Conservation (phyloP, 2,797 vertebrate genomes). For the Anniella stebbinsi region DNA sequence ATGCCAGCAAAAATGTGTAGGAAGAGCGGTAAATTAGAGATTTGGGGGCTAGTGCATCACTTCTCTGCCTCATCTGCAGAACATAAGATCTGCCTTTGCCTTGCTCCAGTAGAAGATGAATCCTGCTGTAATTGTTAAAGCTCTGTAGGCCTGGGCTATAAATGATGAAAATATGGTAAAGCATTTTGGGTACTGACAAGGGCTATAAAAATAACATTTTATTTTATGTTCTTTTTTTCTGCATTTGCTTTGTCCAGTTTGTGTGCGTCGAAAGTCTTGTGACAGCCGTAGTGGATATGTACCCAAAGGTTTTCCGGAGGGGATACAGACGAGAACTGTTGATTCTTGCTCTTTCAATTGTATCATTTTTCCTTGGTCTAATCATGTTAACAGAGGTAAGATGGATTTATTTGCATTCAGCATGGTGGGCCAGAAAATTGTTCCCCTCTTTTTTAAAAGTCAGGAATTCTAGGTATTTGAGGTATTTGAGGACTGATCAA, state of each 20-base stretch:
- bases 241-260: conserved; percentile 82
- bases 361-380: conserved; percentile 92
- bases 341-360: conserved; percentile 91
- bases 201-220: background rate
- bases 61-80: background rate
- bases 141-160: background rate
- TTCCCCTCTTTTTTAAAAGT: background rate
- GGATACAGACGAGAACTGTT: conserved; percentile 94
- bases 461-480: accelerated
- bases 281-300: conserved; percentile 97
- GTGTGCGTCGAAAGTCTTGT: conserved; percentile 98
- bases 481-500: background rate
- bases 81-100: background rate
- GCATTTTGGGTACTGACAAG: background rate
- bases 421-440: background rate
- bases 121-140: background rate
- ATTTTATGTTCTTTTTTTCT: background rate
- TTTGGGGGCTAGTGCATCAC: too few species aligned
- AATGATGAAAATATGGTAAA: background rate
- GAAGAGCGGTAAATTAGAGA: too few species aligned
- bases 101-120: background rate
- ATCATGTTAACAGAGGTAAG: conserved; percentile 95
- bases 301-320: conserved; percentile 94
- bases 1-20: background rate
- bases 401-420: background rate